Evolutionary conservation across 64 coral and sea anemone species (phyloP).

Genomic region (Stichodactyla mertensii): DNA sequence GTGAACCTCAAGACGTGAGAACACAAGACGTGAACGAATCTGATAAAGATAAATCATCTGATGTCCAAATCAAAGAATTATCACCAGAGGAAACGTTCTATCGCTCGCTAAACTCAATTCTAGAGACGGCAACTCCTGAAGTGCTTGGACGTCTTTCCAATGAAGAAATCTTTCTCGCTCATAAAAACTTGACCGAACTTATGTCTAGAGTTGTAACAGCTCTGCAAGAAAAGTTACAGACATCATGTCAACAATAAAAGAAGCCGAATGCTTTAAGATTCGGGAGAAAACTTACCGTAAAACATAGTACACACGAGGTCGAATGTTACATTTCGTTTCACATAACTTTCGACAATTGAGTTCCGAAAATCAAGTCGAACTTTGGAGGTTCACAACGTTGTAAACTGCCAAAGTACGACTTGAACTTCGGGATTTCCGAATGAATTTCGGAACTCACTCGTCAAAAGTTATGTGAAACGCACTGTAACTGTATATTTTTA

Average conservation of each 20-base stretch:
- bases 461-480: no score
- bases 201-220: conserved; percentile 31
- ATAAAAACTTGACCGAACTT: conserved; percentile 49
- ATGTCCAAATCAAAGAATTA: background rate
- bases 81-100: conserved; percentile 26
- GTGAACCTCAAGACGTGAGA: background rate
- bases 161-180: conserved; percentile 55
- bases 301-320: no score
- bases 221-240: background rate
- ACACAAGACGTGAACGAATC: background rate
- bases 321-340: no score
- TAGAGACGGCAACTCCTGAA: conserved; percentile 39
- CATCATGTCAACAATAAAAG: background rate
- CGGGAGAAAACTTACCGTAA: no score
- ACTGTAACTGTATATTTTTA: no score
- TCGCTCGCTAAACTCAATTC: conserved; percentile 35
- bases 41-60: background rate
- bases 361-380: no score
- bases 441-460: no score
- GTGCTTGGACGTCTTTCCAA: conserved; percentile 25
- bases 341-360: no score
- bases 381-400: no score
- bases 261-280: background rate
- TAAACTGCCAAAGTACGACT: no score
- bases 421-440: no score